Evolutionary conservation across 2,113 vertebrate genomes (phyloP).

Genomic region (Noturus placidus): DNA sequence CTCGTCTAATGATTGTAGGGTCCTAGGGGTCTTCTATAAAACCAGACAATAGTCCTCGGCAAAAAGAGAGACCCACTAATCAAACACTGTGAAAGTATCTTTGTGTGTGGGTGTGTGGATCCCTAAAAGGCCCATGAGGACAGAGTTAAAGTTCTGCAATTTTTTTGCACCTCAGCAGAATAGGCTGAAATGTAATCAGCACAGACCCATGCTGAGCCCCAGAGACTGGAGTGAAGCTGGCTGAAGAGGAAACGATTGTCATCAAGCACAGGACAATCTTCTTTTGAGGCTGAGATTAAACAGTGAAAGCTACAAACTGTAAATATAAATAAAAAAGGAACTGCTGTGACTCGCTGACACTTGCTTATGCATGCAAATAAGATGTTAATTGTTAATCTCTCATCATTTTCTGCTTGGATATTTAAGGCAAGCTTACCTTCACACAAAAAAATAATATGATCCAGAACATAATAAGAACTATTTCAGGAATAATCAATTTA

Average conservation of each 20-base stretch:
- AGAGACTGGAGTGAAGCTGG: constrained; percentile 36
- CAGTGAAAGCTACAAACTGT: not conserved
- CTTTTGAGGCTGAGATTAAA: not conserved
- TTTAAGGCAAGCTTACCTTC: not conserved
- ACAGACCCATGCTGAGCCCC: constrained; percentile 54
- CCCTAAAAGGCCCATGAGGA: not conserved
- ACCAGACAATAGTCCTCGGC: not conserved
- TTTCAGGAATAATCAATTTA: not conserved
- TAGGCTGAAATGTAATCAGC: constrained; percentile 64
- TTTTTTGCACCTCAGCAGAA: constrained; percentile 53
- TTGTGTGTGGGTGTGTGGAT: constrained; percentile 3
- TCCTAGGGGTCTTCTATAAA: constrained; percentile 7
- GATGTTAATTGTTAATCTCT: not conserved
- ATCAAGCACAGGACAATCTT: constrained; percentile 5
- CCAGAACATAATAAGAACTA: not conserved
- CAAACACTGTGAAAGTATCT: not conserved
- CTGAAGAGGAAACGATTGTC: not conserved
- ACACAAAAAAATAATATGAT: not conserved
- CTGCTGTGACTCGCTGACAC: not conserved
- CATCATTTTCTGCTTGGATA: not conserved
- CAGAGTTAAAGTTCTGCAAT: not conserved
- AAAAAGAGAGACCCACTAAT: not conserved
- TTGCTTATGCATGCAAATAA: constrained; percentile 3
- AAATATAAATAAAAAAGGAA: not conserved
- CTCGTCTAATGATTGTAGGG: constrained; percentile 3